phyloP scores from a whole-genome alignment of 2,113 vertebrate genomes.

The Oreotrochilus melanogaster region DNA sequence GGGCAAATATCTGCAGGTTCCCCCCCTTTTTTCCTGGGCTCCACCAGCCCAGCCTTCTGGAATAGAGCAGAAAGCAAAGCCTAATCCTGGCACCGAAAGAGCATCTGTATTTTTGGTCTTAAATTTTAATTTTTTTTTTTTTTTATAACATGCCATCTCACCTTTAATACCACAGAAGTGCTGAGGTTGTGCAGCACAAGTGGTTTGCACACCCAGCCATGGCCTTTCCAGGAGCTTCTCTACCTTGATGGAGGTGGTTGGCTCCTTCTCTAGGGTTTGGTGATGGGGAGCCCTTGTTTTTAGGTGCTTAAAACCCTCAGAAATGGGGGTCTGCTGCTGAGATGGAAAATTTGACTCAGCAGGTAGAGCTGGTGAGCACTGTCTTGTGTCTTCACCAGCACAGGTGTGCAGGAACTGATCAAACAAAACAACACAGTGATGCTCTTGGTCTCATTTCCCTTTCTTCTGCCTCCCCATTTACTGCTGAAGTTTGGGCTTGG shows the following conservation, averaged over 20 bases:
- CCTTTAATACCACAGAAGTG: neutral
- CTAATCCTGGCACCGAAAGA: neutral
- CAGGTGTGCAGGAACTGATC: neutral
- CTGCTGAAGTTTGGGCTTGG: neutral
- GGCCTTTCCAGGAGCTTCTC: neutral
- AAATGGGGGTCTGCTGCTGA: neutral
- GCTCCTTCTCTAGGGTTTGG: neutral
- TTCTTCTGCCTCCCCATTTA: neutral
- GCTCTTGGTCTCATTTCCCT: neutral
- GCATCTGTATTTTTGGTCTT: neutral
- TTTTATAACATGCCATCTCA: neutral
- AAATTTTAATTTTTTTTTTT: neutral
- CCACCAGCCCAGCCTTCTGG: neutral
- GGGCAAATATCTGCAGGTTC: neutral
- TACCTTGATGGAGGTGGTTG: fast-evolving
- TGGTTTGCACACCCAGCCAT: neutral
- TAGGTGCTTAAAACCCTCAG: neutral
- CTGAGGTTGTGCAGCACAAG: neutral
- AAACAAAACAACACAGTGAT: neutral
- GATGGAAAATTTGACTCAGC: neutral
- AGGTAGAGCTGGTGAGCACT: fast-evolving
- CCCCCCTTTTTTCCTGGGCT: neutral
- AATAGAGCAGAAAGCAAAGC: neutral
- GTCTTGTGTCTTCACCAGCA: neutral
- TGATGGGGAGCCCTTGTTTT: neutral